These are phyloP conservation scores for Dusona sp. DNA, from an alignment of 2,888 invertebrate species.

Conservation along the genomic window DNA sequence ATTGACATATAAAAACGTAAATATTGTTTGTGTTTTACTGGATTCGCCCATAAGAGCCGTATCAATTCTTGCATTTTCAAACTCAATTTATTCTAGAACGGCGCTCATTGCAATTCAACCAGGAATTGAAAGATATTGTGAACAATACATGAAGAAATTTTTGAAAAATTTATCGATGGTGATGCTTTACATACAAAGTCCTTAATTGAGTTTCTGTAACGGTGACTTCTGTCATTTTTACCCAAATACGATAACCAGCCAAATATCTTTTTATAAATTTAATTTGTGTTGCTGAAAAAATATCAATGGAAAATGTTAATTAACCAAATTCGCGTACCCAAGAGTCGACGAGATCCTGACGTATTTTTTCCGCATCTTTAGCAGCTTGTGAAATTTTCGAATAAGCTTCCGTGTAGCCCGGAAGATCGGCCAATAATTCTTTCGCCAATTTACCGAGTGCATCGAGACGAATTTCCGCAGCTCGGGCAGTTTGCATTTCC, in stretches of 20 bases:
- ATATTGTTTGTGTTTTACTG: too few relatives aligned
- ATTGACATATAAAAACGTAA: too few relatives aligned
- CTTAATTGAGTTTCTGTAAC: background rate
- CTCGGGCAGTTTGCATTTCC: constrained; percentile 79
- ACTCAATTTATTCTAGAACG: too few relatives aligned
- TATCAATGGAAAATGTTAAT: background rate
- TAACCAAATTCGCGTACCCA: constrained; percentile 76
- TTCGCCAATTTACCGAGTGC: constrained; percentile 79
- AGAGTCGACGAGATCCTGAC: constrained; percentile 79
- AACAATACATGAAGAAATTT: too few relatives aligned
- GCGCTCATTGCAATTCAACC: too few relatives aligned
- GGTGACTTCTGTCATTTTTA: background rate
- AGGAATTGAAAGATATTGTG: too few relatives aligned
- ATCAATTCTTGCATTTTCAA: too few relatives aligned
- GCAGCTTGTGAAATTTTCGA: constrained; percentile 74
- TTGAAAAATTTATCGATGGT: too few relatives aligned
- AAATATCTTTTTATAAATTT: background rate
- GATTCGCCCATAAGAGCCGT: too few relatives aligned
- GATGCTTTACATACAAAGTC: too few relatives aligned
- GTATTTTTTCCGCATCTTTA: constrained; percentile 77
- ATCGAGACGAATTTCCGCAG: constrained; percentile 79
- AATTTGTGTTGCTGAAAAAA: background rate
- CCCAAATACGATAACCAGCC: background rate
- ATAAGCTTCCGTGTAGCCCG: constrained; percentile 78
- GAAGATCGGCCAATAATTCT: constrained; percentile 80